Base-by-base conservation (phyloP, 2,888 invertebrate species). In the Lepidocyrtoides sp. region DNA sequence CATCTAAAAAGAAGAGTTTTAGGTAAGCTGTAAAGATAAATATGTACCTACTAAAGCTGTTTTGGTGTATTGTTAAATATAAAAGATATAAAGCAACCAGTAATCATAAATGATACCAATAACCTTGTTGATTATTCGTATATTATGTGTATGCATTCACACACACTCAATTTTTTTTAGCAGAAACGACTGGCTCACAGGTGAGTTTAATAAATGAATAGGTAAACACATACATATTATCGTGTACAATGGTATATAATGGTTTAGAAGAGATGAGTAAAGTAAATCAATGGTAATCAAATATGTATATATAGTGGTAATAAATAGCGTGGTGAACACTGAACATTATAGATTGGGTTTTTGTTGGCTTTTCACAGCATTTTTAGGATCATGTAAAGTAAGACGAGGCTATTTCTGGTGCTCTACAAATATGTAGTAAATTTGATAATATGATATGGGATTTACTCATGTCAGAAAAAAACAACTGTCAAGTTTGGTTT, bases 151-250 rank as follows among this genome's bases (percentile, higher is more conserved):
- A 48, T 48, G 8, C 66, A 66, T 66, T 14, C 66, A 66, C 66
- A 66, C 66, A 66, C 29, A 32, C n/a, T n/a, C n/a, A n/a, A n/a
- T n/a, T n/a, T 66, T 66, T 66, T 66, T 32, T 66, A n/a, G 66
- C 32, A n/a, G 32, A 66, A 32, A 66, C 63, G 66, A 32, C 66
- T 4, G 4, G 17, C 66, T 66, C 36, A 36, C 66, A 69, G 66
- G 66, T 36, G 17, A 69, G 66, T 36, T 69, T 60, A 10, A 26
- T 20, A 32, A 57, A 54, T 54, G 2, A 54, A 10, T 7, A 54
- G 0, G 32, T 20, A 36, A 57, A 17, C n/a, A n/a, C n/a, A n/a
- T n/a, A n/a, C n/a, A n/a, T n/a, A n/a, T n/a, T n/a, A n/a, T n/a
- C n/a, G n/a, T n/a, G n/a, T n/a, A n/a, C n/a, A n/a, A n/a, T n/a